A percentile compares a stretch with the other conserved stretches of the same genome.
Evolutionary conservation across 2,888 invertebrate species (phyloP).

Genomic region (Leptinotarsa haldemani): DNA sequence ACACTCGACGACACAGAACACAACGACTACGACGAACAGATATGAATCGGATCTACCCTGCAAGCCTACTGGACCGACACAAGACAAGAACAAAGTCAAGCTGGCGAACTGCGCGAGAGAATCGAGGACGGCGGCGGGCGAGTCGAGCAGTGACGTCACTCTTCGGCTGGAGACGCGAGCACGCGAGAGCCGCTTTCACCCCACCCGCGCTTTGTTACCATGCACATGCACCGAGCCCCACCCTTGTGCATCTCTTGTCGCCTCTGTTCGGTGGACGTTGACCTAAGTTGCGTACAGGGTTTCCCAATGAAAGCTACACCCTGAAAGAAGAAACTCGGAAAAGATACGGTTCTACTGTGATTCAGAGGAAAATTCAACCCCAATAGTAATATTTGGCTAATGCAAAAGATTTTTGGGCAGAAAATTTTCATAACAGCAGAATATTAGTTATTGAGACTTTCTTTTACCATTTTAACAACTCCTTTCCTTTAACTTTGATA

Average conservation of each 20-base stretch:
- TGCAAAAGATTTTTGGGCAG: no score
- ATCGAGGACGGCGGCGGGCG: slow-evolving; percentile 24
- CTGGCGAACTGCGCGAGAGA: slow-evolving; percentile 16
- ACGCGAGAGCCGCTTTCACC: slow-evolving; percentile 49
- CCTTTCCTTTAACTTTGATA: no score
- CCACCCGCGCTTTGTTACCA: slow-evolving; percentile 60
- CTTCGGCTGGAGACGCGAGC: slow-evolving; percentile 50
- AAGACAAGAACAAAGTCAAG: slow-evolving; percentile 29
- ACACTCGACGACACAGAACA: slow-evolving; percentile 42
- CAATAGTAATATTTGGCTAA: no score
- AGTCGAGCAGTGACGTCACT: slow-evolving; percentile 55
- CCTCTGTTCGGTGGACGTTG: slow-evolving; percentile 28
- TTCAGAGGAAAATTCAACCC: no score
- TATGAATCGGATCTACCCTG: slow-evolving; percentile 31
- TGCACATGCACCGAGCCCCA: slow-evolving; percentile 59
- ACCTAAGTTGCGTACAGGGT: slow-evolving; percentile 25
- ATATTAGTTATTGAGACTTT: no score
- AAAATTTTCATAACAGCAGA: no score
- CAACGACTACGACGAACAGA: slow-evolving; percentile 40
- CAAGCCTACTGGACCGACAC: slow-evolving; percentile 43
- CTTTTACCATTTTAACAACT: no score
- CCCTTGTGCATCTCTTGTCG: slow-evolving; percentile 47
- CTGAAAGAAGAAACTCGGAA: neutral
- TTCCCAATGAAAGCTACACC: neutral
- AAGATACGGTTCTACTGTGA: no score